Percentiles rank a stretch among this genome's conserved stretches.
These are phyloP conservation scores for Conistra vaccinii DNA, from an alignment of 2,888 invertebrate species.

Conservation along the genomic window DNA sequence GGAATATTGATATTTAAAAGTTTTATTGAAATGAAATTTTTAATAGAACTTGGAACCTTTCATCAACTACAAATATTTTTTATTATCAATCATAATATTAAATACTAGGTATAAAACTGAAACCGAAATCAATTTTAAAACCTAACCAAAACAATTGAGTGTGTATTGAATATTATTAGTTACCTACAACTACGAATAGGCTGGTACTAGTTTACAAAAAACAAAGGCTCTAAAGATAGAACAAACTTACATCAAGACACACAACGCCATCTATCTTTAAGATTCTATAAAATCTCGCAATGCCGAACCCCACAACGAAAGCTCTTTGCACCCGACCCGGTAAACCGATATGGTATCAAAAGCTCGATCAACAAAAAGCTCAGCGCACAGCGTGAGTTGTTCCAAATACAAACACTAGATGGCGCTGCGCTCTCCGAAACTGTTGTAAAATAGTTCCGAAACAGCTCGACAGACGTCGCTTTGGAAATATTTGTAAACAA, in stretches of 20 bases:
- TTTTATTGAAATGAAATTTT: not conserved
- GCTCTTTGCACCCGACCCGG: not conserved
- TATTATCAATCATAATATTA: not conserved
- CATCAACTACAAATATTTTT: not conserved
- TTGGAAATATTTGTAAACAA: not conserved
- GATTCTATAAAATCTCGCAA: not conserved
- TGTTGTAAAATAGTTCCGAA: not conserved
- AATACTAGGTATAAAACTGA: not conserved
- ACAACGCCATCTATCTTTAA: conserved; percentile 52
- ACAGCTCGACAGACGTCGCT: conserved; percentile 31
- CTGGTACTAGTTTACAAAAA: not conserved
- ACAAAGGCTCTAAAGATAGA: not conserved
- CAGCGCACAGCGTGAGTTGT: not conserved
- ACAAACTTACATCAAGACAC: conserved; percentile 9
- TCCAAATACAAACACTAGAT: conserved; percentile 33
- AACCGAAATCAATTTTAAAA: conserved; percentile 1
- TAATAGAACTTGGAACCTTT: not conserved
- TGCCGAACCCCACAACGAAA: not conserved
- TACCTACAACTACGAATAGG: not conserved
- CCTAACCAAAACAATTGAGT: not conserved
- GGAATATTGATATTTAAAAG: not conserved
- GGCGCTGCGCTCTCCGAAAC: conserved; percentile 29
- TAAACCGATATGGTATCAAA: not conserved
- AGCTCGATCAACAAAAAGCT: conserved; percentile 14
- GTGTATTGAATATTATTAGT: no score